Conservation (phyloP, 2,888 invertebrate genomes). For the Deroplatys truncata region DNA sequence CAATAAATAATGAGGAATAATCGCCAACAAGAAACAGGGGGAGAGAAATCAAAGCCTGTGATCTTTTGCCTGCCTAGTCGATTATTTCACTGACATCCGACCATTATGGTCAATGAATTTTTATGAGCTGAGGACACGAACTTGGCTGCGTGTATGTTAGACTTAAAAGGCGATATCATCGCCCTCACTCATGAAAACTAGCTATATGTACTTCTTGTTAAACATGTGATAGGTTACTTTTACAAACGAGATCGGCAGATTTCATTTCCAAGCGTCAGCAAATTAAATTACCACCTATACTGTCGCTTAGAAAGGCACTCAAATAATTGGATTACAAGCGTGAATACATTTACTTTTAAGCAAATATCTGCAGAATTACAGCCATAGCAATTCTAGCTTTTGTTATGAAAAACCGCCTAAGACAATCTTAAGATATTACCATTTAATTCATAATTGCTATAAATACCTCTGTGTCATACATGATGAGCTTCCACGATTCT, state of each 20-base stretch:
- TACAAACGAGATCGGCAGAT: not conserved
- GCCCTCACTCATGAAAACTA: not conserved
- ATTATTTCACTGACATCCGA: not conserved
- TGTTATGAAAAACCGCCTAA: too few relatives aligned
- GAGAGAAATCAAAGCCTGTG: not conserved
- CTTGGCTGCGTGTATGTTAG: not conserved
- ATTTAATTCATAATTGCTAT: too few relatives aligned
- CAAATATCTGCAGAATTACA: too few relatives aligned
- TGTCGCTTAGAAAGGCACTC: not conserved
- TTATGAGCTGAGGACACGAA: not conserved
- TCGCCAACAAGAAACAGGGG: not conserved
- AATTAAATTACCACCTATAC: not conserved
- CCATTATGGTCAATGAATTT: not conserved
- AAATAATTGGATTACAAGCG: not conserved
- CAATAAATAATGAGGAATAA: not conserved
- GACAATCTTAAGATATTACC: too few relatives aligned
- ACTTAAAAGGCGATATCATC: not conserved
- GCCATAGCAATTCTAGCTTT: too few relatives aligned
- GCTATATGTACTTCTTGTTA: not conserved
- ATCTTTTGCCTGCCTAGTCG: not conserved
- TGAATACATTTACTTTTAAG: not conserved
- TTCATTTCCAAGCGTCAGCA: not conserved
- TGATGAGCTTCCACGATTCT: too few relatives aligned
- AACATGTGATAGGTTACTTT: not conserved
- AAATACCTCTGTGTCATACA: too few relatives aligned